Conservation (phyloP, 2,113 vertebrate species). For the Perca fluviatilis region DNA sequence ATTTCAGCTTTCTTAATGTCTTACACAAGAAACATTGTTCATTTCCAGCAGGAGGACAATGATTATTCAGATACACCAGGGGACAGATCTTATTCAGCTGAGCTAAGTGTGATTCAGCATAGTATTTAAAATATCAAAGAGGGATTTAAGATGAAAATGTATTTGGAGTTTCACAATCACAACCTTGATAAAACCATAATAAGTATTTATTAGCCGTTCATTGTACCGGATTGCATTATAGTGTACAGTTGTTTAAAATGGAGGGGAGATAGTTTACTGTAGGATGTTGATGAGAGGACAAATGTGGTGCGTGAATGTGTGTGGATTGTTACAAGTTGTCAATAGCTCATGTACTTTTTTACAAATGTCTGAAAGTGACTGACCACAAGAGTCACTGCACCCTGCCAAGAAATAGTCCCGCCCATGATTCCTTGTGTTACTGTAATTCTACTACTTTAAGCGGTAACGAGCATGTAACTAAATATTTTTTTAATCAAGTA, state of each 20-base stretch:
- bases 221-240: background rate
- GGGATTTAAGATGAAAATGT: background rate
- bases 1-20: slow-evolving; percentile 6
- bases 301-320: too few species aligned
- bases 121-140: background rate
- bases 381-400: background rate
- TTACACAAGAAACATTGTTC: background rate
- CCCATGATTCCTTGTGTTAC: background rate
- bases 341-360: background rate
- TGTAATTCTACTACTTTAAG: too few species aligned
- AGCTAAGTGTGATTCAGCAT: background rate
- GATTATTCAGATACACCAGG: slow-evolving; percentile 1
- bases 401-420: background rate
- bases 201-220: background rate
- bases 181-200: background rate
- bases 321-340: background rate
- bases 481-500: too few species aligned
- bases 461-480: too few species aligned
- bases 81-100: slow-evolving; percentile 8
- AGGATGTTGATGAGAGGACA: background rate
- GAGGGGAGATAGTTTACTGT: too few species aligned
- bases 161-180: background rate
- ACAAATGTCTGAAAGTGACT: background rate
- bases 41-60: slow-evolving; percentile 11
- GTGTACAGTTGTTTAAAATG: background rate